These are phyloP conservation scores for Cryptocephalus primarius DNA, from an alignment of 2,888 invertebrate species.

Conservation along the genomic window DNA sequence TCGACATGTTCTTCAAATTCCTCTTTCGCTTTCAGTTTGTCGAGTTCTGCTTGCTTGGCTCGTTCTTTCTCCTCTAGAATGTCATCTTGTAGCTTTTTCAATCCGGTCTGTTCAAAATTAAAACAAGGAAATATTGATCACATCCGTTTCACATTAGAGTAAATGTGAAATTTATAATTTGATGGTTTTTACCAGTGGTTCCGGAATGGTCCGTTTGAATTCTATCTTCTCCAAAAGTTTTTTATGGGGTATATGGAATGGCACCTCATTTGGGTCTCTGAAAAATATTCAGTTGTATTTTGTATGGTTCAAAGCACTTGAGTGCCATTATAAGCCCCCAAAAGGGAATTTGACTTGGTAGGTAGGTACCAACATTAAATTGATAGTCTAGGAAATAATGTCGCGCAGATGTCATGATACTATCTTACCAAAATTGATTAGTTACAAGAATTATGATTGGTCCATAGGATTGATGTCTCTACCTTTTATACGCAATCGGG, in stretches of 20 bases:
- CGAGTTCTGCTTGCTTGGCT: not conserved
- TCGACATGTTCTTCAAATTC: conserved; percentile 34
- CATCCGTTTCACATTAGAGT: too few species aligned
- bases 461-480: too few species aligned
- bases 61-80: conserved; percentile 2
- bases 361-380: too few species aligned
- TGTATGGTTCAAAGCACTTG: too few species aligned
- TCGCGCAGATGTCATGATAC: too few species aligned
- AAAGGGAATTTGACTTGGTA: too few species aligned
- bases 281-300: not conserved
- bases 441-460: too few species aligned
- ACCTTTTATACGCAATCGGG: too few species aligned
- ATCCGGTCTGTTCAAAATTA: conserved; percentile 11
- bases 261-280: conserved; percentile 29
- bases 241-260: conserved; percentile 47
- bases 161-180: too few species aligned
- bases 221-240: conserved; percentile 52
- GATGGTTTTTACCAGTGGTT: conserved; percentile 45
- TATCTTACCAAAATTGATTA: too few species aligned
- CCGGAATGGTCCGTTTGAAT: conserved; percentile 42
- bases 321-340: too few species aligned
- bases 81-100: conserved; percentile 10
- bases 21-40: conserved; percentile 32
- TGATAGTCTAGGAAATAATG: too few species aligned
- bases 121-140: not conserved